These are phyloP conservation scores for Choreutis nemorana DNA, from an alignment of 2,888 invertebrate species.

Conservation along the genomic window DNA sequence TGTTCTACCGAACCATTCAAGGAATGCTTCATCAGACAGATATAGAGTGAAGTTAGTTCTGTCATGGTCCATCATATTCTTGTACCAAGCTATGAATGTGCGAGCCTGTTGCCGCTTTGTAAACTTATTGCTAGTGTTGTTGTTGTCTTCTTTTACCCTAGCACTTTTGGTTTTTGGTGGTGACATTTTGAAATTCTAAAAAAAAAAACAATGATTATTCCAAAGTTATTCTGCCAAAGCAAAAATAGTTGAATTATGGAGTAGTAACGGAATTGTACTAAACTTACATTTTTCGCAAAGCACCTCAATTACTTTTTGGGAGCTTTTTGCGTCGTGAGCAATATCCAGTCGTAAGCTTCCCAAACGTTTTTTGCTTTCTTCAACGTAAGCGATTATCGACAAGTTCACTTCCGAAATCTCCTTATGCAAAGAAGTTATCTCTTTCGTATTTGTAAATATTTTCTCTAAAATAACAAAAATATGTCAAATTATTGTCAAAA, in stretches of 20 bases:
- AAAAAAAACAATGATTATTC: too few relatives aligned
- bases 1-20: slow-evolving; percentile 73
- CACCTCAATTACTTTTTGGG: slow-evolving; percentile 44
- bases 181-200: too few relatives aligned
- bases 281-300: slow-evolving; percentile 41
- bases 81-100: slow-evolving; percentile 52
- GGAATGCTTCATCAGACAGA: slow-evolving; percentile 54
- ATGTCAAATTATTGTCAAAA: slow-evolving; percentile 10
- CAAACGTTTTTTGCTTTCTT: slow-evolving; percentile 43
- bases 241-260: neutral
- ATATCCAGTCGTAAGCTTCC: slow-evolving; percentile 31
- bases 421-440: slow-evolving; percentile 38
- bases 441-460: slow-evolving; percentile 36
- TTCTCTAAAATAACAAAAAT: slow-evolving; percentile 44
- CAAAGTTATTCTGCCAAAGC: slow-evolving; percentile 21
- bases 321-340: slow-evolving; percentile 38
- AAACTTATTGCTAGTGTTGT: slow-evolving; percentile 24
- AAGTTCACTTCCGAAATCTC: slow-evolving; percentile 56
- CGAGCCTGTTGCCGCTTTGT: slow-evolving; percentile 36
- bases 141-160: slow-evolving; percentile 25
- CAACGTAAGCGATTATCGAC: slow-evolving; percentile 45
- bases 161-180: too few relatives aligned
- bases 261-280: neutral
- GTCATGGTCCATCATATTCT: slow-evolving; percentile 56
- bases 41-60: slow-evolving; percentile 51